phyloP scores from a whole-genome alignment of 2,113 vertebrate genomes.

The Scatophagus argus region DNA sequence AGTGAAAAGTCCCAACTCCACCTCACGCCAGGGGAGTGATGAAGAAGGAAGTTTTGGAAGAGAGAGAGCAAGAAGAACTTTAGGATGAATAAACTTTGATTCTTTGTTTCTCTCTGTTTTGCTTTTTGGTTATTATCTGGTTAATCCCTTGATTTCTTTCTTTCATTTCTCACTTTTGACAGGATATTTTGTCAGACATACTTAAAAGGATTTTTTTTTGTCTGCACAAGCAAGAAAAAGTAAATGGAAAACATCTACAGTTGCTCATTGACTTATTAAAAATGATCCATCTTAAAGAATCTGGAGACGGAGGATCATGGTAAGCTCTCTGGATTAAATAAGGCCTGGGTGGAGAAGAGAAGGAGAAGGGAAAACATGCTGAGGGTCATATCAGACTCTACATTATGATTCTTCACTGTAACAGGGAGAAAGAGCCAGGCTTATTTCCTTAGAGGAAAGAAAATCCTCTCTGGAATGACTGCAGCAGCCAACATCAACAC shows the following conservation, averaged over 20 bases:
- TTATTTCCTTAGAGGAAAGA: conserved; percentile 57
- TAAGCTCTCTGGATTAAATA: conserved; percentile 34
- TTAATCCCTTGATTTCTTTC: not conserved
- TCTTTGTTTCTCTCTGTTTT: not conserved
- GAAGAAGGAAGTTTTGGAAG: not conserved
- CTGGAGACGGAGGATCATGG: conserved; percentile 19
- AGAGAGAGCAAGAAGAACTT: not conserved
- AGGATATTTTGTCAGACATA: not conserved
- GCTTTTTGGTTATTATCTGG: not conserved
- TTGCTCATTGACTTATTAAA: not conserved
- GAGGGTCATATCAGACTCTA: conserved; percentile 6
- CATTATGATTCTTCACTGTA: conserved; percentile 29
- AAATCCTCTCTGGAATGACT: conserved; percentile 70
- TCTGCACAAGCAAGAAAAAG: not conserved
- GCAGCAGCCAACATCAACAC: conserved; percentile 68
- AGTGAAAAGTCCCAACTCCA: not conserved
- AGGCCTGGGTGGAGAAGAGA: not conserved
- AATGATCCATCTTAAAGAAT: not conserved
- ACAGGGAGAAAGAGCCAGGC: conserved; percentile 7
- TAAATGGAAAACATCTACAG: not conserved
- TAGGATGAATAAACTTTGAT: too few species aligned
- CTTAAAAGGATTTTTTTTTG: not conserved
- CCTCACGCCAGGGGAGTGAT: conserved; percentile 9
- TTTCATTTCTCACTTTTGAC: not conserved
- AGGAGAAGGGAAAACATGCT: not conserved